phyloP scores from a whole-genome alignment of 2,797 vertebrate genomes.

The Gobio occitaniae region DNA sequence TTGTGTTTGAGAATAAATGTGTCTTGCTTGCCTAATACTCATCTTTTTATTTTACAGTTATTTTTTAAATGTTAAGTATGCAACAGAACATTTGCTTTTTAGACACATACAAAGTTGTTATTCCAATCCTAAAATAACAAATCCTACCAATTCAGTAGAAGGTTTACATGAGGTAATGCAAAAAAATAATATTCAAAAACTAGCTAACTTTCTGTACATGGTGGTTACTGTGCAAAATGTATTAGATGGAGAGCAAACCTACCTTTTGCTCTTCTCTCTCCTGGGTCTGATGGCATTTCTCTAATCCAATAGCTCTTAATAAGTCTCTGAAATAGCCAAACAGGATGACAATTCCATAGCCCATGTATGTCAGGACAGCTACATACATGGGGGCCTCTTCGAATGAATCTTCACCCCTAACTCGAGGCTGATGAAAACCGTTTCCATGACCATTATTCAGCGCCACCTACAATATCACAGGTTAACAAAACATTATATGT shows the following conservation, averaged over 20 bases:
- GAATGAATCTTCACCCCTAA: slow-evolving; percentile 79
- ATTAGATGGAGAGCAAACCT: slow-evolving; percentile 38
- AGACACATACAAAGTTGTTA: neutral
- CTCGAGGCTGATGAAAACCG: slow-evolving; percentile 66
- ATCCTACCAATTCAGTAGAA: neutral
- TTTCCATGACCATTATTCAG: slow-evolving; percentile 82
- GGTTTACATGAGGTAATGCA: neutral
- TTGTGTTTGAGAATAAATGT: slow-evolving; percentile 6
- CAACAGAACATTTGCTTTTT: neutral
- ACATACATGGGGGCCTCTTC: slow-evolving; percentile 91
- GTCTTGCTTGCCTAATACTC: neutral
- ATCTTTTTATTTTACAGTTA: neutral
- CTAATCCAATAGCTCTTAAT: slow-evolving; percentile 87
- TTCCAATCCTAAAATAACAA: neutral
- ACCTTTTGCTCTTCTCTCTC: slow-evolving; percentile 93
- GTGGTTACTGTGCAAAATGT: neutral
- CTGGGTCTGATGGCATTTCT: slow-evolving; percentile 85
- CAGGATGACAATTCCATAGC: slow-evolving; percentile 88
- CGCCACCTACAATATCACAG: slow-evolving; percentile 62
- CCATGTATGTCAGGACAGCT: slow-evolving; percentile 90
- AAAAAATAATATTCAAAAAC: neutral
- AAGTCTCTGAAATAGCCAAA: slow-evolving; percentile 96
- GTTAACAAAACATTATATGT: slow-evolving; percentile 48
- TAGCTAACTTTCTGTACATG: neutral
- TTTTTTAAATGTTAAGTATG: neutral